These are phyloP conservation scores for Sphaerophoria taeniata DNA, from an alignment of 2,888 invertebrate genomes.

Conservation along the genomic window DNA sequence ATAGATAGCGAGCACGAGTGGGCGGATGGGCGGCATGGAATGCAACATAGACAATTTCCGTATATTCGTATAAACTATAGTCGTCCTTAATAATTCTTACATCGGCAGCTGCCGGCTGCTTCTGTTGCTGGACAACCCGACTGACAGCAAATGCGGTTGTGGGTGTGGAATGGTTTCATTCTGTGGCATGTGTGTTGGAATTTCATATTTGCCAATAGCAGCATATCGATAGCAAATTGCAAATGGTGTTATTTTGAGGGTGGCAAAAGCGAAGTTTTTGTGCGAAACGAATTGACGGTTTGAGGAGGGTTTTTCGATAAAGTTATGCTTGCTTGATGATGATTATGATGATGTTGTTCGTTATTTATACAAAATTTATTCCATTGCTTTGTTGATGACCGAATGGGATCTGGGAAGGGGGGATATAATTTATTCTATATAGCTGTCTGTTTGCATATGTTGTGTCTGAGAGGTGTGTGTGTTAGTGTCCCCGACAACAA, in stretches of 20 bases:
- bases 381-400: conserved; percentile 5
- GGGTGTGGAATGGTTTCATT: conserved; percentile 20
- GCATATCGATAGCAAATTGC: conserved; percentile 69
- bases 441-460: background rate
- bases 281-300: background rate
- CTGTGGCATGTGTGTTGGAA: conserved; percentile 63
- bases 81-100: conserved; percentile 37
- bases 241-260: conserved; percentile 62
- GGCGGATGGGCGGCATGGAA: conserved; percentile 31
- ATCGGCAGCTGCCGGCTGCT: conserved; percentile 6
- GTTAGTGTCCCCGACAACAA: background rate
- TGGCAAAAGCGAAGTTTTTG: background rate
- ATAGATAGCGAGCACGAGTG: background rate
- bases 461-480: background rate
- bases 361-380: conserved; percentile 72
- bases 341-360: conserved; percentile 71
- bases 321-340: conserved; percentile 41
- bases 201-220: conserved; percentile 69
- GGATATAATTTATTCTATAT: conserved; percentile 17
- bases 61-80: background rate
- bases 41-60: conserved; percentile 70
- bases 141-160: background rate
- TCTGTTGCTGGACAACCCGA: background rate
- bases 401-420: background rate
- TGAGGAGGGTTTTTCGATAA: background rate